phyloP scores from a whole-genome alignment of 2,113 vertebrate genomes.

The rabbit (Oryctolagus cuniculus) region mOryCun1.1 NC_091437.1:62635001-62635500 shows the following conservation, averaged over 20 bases:
- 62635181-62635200: not conserved
- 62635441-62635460: not conserved
- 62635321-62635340: not conserved
- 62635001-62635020: not conserved
- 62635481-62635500: not conserved
- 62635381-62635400: not conserved
- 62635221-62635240: not conserved
- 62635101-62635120: not conserved
- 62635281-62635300: not conserved
- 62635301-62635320: not conserved
- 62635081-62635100: not conserved
- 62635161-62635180: not conserved
- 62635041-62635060: not conserved
- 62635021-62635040: not conserved
- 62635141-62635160: not conserved
- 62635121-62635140: not conserved
- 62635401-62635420: not conserved
- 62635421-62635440: not conserved
- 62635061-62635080: not conserved
- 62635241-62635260: not conserved
- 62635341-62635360: not conserved
- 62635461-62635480: not conserved
- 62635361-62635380: not conserved
- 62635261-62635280: not conserved
- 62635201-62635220: conserved; percentile 16